Base-by-base conservation (phyloP, 2,888 invertebrate genomes). In the Geophilus truncorum region DNA sequence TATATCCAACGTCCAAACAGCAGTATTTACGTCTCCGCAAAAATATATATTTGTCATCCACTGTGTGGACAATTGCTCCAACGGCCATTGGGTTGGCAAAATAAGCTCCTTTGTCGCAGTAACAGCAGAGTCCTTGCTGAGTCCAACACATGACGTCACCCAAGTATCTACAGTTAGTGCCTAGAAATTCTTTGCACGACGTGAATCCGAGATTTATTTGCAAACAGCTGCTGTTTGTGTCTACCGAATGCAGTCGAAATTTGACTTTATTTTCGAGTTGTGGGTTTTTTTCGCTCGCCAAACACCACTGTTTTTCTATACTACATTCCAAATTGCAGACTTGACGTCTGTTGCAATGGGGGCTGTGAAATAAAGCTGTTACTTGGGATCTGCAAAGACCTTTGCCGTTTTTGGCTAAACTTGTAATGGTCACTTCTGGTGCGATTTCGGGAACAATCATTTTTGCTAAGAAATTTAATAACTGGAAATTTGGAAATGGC, bases 61-160 rank as follows among this genome's bases (percentile, higher is more conserved):
- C 81, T 2, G 88, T 87, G 40, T 86, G 81, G 1, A 88, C 83
- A 23, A 88, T 82, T 1, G 87, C 85, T 3, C 88, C 88, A 25
- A 88, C 88, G 10, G 87, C 88, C 36, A 88, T 81, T 0, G 87
- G 86, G 84, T 88, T 86, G 1, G 87, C 86, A 84, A 88, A 82
- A 82, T 84, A 87, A 0, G 86, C 85, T 79, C 86, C 86, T 1
- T 84, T 81, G 82, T 86, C 85, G 30, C 83, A 83, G 83, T 83
- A 83, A 15, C 62, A 10, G 30, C 21, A n/a, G 15, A 45, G 18
- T 0, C 81, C 82, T 25, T 28, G 25, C 18, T 57, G 15, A 30
- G 36, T 28, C 51, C 81, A 57, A n/a, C 30, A 12, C 18, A 40
- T 6, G 12, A 77, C 57, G 0, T 79, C 21, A 18, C 36, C 6